A percentile compares a stretch with the other conserved stretches of the same genome.
Conservation (phyloP, 1,140 invertebrate species). For the Sycophaga agraensis region DNA sequence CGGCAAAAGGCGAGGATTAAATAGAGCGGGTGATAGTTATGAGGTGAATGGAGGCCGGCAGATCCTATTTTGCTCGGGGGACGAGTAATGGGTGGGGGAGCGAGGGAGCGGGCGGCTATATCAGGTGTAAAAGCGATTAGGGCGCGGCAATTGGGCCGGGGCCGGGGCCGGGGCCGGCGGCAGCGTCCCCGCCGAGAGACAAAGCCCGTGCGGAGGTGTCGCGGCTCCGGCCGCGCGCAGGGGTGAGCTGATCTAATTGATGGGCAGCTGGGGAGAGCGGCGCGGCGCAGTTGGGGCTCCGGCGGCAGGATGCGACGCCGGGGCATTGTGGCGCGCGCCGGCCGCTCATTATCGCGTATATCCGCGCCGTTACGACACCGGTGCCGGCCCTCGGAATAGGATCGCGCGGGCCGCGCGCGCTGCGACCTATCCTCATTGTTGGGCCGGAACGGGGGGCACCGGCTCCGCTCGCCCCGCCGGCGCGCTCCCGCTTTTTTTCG, state of each 20-base stretch:
- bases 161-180: conserved; percentile 22
- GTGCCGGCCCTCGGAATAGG: not conserved
- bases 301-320: conserved; percentile 55
- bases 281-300: conserved; percentile 36
- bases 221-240: conserved; percentile 24
- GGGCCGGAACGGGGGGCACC: not conserved
- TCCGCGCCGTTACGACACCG: conserved; percentile 5
- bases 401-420: conserved; percentile 1
- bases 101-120: too few relatives aligned
- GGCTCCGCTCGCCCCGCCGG: not conserved
- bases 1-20: too few relatives aligned
- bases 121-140: too few relatives aligned
- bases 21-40: too few relatives aligned
- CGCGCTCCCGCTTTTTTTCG: too few relatives aligned
- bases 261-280: too few relatives aligned
- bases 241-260: conserved; percentile 56
- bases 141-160: conserved; percentile 13
- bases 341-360: conserved; percentile 41
- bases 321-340: conserved; percentile 47
- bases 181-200: conserved; percentile 21
- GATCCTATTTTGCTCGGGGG: too few relatives aligned
- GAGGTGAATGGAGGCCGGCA: too few relatives aligned
- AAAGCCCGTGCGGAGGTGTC: conserved; percentile 28
- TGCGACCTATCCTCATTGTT: conserved; percentile 26
- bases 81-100: too few relatives aligned